Evolutionary conservation across 1,140 invertebrate genomes (phyloP).

Genomic region (Eulimnadia texana): DNA sequence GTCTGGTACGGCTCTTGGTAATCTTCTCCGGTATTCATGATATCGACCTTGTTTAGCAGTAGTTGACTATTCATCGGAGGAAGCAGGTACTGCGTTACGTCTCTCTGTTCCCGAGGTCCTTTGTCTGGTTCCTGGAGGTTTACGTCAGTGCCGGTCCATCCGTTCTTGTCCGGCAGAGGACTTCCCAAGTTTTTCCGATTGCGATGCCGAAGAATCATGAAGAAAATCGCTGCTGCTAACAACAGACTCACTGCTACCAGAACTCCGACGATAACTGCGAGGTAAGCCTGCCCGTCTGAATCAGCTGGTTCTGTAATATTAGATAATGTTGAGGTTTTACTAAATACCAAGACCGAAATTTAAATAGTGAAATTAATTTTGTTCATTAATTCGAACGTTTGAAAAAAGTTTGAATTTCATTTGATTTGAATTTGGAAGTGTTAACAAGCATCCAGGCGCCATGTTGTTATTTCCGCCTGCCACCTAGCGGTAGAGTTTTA

Average conservation of each 20-base stretch:
- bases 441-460: too few relatives aligned
- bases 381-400: background rate
- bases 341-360: background rate
- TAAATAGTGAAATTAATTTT: background rate
- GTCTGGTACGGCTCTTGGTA: conserved; percentile 67
- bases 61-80: conserved; percentile 8
- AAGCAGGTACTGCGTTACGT: conserved; percentile 9
- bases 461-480: too few relatives aligned
- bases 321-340: too few relatives aligned
- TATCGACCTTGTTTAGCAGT: background rate
- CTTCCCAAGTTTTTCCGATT: conserved; percentile 61
- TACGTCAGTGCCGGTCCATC: conserved; percentile 19
- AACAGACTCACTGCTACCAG: conserved; percentile 60
- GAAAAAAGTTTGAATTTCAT: background rate
- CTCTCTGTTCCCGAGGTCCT: background rate
- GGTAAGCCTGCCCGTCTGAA: conserved; percentile 51
- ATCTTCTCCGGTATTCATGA: conserved; percentile 37
- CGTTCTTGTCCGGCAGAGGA: conserved; percentile 45
- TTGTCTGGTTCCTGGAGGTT: background rate
- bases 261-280: conserved; percentile 66
- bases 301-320: background rate
- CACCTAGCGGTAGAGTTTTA: too few relatives aligned
- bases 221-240: conserved; percentile 52
- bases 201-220: conserved; percentile 58
- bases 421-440: too few relatives aligned